Base-by-base conservation (phyloP, 2,888 invertebrate species). In the Pseudolycoriella hygida region DNA sequence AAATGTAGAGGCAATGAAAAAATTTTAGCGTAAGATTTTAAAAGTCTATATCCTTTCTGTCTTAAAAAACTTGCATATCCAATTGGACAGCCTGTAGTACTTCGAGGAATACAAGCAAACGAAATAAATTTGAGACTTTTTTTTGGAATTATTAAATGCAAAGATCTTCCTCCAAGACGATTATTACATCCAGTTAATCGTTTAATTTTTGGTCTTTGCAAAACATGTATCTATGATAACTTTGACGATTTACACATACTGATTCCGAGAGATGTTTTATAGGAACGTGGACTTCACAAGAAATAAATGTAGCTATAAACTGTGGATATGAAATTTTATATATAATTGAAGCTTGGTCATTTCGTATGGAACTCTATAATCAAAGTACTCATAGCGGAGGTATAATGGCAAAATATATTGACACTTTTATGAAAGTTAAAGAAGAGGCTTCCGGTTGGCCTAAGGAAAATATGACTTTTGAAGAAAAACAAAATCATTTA, bases 251-350 rank as follows among this genome's bases (percentile, higher is more conserved):
- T 46, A 17, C 30, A 1, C 55, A 55, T 44, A 42, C 40, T 2
- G 48, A 53, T 17, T 47, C 47, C 46, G 38, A 50, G 50, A 40
- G 51, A 54, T 43, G 44, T 15, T 31, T 49, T 42, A 41, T 43
- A 30, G 59, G 59, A 1, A 58, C 58, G 0, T 60, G 57, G 57
- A 52, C 56, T 37, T 53, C 55, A 10, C 53, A 54, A 17, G 57
- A 59, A 46, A 41, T 60, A 4, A 39, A 51, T 32, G 52, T 53
- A 42, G 57, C 59, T 17, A 14, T 55, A 2, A 31, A 50, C 15
- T 49, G 52, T 41, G 56, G 55, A 1, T 60, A 57, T 40, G 42
- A 45, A 18, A 46, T 60, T 2, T 3, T 50, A 1, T 40, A 53
- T 34, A 49, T 56, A 4, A 50, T 50, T 32, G 56, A 58, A 48